Evolutionary conservation across 2,888 invertebrate species (phyloP).

Genomic region (Rhyacophila evoluta): DNA sequence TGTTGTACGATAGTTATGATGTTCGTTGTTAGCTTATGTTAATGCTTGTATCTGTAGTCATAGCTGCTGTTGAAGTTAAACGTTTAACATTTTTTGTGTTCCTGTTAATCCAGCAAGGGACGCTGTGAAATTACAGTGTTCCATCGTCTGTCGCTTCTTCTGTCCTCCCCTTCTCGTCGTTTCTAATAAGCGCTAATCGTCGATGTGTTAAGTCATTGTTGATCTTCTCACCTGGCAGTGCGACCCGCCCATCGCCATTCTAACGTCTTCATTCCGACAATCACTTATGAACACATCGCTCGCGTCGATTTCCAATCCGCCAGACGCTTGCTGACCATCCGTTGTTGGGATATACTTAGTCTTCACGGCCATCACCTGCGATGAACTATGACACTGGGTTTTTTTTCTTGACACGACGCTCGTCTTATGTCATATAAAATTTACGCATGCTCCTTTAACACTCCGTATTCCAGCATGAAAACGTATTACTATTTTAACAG

Average conservation of each 20-base stretch:
- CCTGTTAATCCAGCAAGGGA: too few relatives aligned
- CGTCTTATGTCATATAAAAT: slow-evolving; percentile 22
- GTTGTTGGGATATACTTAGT: neutral
- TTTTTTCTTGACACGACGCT: neutral
- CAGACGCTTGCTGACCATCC: neutral
- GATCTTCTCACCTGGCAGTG: neutral
- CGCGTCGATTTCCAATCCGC: neutral
- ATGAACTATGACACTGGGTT: slow-evolving; percentile 18
- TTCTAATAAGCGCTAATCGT: neutral
- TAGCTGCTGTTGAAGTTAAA: too few relatives aligned
- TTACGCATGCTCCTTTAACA: slow-evolving; percentile 1
- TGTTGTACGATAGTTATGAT: too few relatives aligned
- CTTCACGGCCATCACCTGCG: neutral
- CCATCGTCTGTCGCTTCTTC: too few relatives aligned
- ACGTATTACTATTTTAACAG: too few relatives aligned
- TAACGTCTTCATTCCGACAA: slow-evolving; percentile 22
- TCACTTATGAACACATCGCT: neutral
- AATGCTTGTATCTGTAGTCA: too few relatives aligned
- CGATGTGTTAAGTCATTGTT: slow-evolving; percentile 14
- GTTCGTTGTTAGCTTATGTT: too few relatives aligned
- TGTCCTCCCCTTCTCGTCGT: too few relatives aligned
- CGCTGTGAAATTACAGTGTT: too few relatives aligned
- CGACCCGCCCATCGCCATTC: slow-evolving; percentile 14
- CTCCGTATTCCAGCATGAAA: neutral
- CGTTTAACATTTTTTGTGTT: too few relatives aligned